Evolutionary conservation across 2,113 vertebrate genomes (phyloP).

Genomic region (Megaleporinus macrocephalus): DNA sequence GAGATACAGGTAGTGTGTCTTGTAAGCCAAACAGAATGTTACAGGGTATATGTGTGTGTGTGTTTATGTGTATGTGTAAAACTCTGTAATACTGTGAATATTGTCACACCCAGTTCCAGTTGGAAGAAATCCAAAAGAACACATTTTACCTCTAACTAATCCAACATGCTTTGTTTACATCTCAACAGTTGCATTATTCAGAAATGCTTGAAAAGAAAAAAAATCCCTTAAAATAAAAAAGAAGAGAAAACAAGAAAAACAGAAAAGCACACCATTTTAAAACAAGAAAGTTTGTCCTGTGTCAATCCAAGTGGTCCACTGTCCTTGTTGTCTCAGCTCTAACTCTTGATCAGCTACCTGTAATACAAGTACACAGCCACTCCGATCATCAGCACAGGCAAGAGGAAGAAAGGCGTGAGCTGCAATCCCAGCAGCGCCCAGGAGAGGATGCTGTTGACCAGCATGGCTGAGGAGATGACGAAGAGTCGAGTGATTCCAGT

Average conservation of each 20-base stretch:
- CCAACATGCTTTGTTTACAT: no score
- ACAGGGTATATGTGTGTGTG: no score
- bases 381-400: conserved; percentile 80
- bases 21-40: no score
- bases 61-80: no score
- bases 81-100: no score
- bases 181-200: no score
- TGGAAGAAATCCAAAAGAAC: no score
- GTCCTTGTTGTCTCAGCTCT: neutral
- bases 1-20: no score
- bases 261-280: no score
- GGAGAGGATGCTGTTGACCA: conserved; percentile 88
- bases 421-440: conserved; percentile 83
- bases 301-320: neutral
- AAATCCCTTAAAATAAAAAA: neutral
- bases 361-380: conserved; percentile 90
- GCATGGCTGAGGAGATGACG: conserved; percentile 91
- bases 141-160: no score
- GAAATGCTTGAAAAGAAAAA: neutral
- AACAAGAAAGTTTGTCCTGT: neutral
- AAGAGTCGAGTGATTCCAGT: conserved; percentile 94
- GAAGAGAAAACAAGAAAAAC: no score
- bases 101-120: no score
- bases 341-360: conserved; percentile 51
- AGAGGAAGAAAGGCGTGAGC: conserved; percentile 84